phyloP scores from a whole-genome alignment of 2,113 vertebrate species.

The Myrmecobius fasciatus region DNA sequence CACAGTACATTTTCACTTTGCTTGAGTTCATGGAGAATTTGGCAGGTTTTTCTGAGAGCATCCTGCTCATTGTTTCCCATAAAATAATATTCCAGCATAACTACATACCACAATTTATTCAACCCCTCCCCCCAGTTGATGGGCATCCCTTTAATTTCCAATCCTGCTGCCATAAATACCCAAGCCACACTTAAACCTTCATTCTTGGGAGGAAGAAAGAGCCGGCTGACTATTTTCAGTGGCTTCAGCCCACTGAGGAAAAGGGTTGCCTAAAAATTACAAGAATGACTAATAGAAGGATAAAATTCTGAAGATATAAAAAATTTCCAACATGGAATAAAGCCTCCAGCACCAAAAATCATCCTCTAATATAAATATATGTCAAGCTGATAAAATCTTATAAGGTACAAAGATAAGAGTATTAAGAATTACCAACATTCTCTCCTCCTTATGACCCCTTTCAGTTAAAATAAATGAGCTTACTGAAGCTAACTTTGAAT shows the following conservation, averaged over 20 bases:
- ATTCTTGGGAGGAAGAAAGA: background rate
- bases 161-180: too few relatives aligned
- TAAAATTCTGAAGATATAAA: conserved; percentile 2
- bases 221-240: background rate
- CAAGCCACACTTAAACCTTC: background rate
- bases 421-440: conserved; percentile 10
- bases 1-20: too few relatives aligned
- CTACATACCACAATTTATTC: too few relatives aligned
- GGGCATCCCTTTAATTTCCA: too few relatives aligned
- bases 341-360: background rate
- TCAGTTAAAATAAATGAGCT: conserved; percentile 51
- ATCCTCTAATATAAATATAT: background rate
- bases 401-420: conserved; percentile 34
- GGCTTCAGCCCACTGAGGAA: background rate
- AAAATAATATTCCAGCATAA: too few relatives aligned
- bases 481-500: background rate
- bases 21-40: too few relatives aligned
- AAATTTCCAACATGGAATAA: background rate
- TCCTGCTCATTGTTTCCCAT: too few relatives aligned
- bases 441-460: conserved; percentile 5
- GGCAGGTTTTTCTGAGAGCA: too few relatives aligned
- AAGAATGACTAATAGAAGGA: background rate
- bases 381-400: background rate
- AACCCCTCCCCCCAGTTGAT: too few relatives aligned
- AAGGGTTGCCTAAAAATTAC: background rate